Evolutionary conservation across 1,140 invertebrate species (phyloP), one percentile per base, ranked within the genome.

Genomic region (Danaus melanippus): DNA sequence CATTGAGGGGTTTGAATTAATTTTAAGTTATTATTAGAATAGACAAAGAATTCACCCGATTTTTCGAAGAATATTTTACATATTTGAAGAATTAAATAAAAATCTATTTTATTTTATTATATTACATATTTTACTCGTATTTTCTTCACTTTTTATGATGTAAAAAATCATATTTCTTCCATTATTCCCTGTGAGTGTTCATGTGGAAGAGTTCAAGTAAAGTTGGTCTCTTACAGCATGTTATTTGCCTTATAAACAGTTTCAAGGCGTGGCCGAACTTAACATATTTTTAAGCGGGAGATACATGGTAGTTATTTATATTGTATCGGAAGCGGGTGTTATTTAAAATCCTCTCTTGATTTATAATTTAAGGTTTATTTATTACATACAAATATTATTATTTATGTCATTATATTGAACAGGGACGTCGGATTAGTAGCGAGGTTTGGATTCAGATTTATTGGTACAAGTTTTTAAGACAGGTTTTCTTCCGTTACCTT

Each of bases 211-310:
- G 50, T 57, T 70, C 68, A 55, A 47, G 10, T 60, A 64, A 60
- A 17, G 44, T 10, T 73, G 67, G 76, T 66, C 50, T 46, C 12
- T 9, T 10, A 32, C 7, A 42, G 49, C 48, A 40, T 53, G 53
- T 15, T 56, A 67, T 79, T 71, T 77, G 76, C 76, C 74, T 74
- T 72, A 39, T 12, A 46, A 72, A 62, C 66, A 55, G 69, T 62
- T 62, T 73, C 70, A 75, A 75, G 74, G 42, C 12, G 42, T 42
- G 49, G 32, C 64, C 68, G 74, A 68, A 64, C 62, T 61, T 62
- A 66, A 76, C 72, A 78, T 75, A 78, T 79, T 81, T 81, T 77
- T 56, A 74, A 77, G 71, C 71, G 68, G 46, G 60, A 71, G 69
- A 77, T 67, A 65, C 70, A 74, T 67, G 62, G 60, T 56, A 51